phyloP scores from a whole-genome alignment of 2,113 vertebrate genomes.

The Oncorhynchus keta region DNA sequence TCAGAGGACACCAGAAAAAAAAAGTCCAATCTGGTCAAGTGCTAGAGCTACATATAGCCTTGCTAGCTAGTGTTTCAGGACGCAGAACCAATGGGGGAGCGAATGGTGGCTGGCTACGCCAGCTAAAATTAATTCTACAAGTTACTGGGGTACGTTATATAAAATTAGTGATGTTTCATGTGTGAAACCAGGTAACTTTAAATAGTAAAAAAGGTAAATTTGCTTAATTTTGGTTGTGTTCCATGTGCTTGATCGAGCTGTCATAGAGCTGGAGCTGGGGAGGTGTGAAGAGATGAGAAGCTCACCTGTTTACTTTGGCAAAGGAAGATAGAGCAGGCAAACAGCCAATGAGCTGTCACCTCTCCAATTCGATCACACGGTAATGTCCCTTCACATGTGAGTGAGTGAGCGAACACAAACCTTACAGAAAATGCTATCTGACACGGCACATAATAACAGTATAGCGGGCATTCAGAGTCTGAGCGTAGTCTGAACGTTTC shows the following conservation, averaged over 20 bases:
- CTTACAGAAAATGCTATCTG: slow-evolving; percentile 43
- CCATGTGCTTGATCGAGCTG: slow-evolving; percentile 56
- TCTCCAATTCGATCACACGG: slow-evolving; percentile 60
- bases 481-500: slow-evolving; percentile 9
- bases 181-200: not conserved
- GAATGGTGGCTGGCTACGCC: too few relatives aligned
- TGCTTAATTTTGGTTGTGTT: slow-evolving; percentile 40
- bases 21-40: not conserved
- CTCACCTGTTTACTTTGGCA: slow-evolving; percentile 86
- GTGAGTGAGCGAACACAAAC: not conserved
- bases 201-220: slow-evolving; percentile 14
- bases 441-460: slow-evolving; percentile 11
- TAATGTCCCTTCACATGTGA: slow-evolving; percentile 69
- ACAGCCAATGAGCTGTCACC: slow-evolving; percentile 81
- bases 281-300: slow-evolving; percentile 79
- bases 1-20: slow-evolving; percentile 36
- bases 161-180: too few relatives aligned
- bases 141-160: not conserved
- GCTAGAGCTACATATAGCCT: not conserved
- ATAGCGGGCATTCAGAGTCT: slow-evolving; percentile 25
- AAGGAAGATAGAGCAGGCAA: slow-evolving; percentile 65
- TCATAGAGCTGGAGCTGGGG: slow-evolving; percentile 69
- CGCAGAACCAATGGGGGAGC: too few relatives aligned
- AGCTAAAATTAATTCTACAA: not conserved
- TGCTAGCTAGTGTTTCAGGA: too few relatives aligned